Base-by-base conservation (phyloP, 92 coral and sea anemone genomes). In the Micromussa lordhowensis region DNA sequence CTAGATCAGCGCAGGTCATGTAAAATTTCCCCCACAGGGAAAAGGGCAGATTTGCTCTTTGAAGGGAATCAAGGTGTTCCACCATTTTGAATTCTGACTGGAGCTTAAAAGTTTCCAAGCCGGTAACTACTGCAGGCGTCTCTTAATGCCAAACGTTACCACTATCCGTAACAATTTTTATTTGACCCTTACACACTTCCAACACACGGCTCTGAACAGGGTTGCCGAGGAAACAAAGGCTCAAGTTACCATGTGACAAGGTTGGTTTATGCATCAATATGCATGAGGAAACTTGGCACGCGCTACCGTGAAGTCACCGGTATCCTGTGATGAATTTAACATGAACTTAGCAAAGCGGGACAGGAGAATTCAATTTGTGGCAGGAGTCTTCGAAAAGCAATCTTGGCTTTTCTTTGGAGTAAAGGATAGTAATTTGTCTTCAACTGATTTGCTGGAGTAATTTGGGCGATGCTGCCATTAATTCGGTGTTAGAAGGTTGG, bases 271-370 rank as follows among this genome's bases (percentile, higher is more conserved):
- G 78, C 19, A 86, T 86, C 64, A 86, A 86, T 86, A 86, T 77
- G 89, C 89, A 86, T 86, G 89, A 86, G 76, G 17, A 38, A 78
- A 59, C 72, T 79, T 87, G 80, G 58, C 36, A 87, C 51, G 86
- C 68, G 71, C 8, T 32, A 87, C 90, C 90, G 86, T 87, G 90
- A 87, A 87, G 58, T 22, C 79, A 87, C 90, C 90, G 79, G 90
- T 81, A 51, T 9, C 9, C 30, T 6, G 69, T 72, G 74, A 87
- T 87, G 86, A 87, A 87, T 87, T 68, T 68, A 80, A 80, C 85
- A 87, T 87, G 86, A 87, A 77, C 30, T 11, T 0, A 68, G 30
- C 58, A 76, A 70, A 77, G 89, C 89, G 89, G 74, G 53, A 77
- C 18, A 68, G 63, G 76, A 30, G 77, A 4, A 76, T 77, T 76